Evolutionary conservation across 2,888 invertebrate species (phyloP).

Genomic region (Malthinus seriepunctatus): DNA sequence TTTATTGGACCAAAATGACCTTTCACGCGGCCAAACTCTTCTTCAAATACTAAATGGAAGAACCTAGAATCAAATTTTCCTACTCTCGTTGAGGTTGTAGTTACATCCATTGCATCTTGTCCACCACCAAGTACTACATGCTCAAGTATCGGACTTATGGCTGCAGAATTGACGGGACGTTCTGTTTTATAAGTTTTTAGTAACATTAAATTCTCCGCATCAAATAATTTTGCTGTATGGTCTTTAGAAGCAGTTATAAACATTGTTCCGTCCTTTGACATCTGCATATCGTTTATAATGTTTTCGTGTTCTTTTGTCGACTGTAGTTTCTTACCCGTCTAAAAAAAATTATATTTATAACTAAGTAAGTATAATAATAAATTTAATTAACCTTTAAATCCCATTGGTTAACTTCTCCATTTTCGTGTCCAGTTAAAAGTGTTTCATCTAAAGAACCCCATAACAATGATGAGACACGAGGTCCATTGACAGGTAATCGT

Average conservation of each 20-base stretch:
- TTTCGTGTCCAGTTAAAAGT: slow-evolving; percentile 91
- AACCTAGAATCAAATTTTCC: slow-evolving; percentile 77
- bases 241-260: slow-evolving; percentile 98
- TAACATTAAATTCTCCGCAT: slow-evolving; percentile 81
- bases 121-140: slow-evolving; percentile 99
- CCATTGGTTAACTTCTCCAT: slow-evolving; percentile 91
- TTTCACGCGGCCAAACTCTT: slow-evolving; percentile 96
- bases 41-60: slow-evolving; percentile 95
- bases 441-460: slow-evolving; percentile 95
- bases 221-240: slow-evolving; percentile 93
- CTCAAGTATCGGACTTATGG: slow-evolving; percentile 92
- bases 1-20: slow-evolving; percentile 99
- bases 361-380: background rate
- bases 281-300: slow-evolving; percentile 95
- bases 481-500: slow-evolving; percentile 76
- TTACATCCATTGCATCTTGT: slow-evolving; percentile 99
- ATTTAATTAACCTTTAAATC: slow-evolving; percentile 73
- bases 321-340: slow-evolving; percentile 82
- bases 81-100: slow-evolving; percentile 88
- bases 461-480: slow-evolving; percentile 88
- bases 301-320: slow-evolving; percentile 81
- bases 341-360: slow-evolving; percentile 35
- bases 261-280: slow-evolving; percentile 91
- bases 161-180: slow-evolving; percentile 96
- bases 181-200: slow-evolving; percentile 97